Base-by-base conservation (phyloP, 2,113 vertebrate species). In the Proterorhinus semilunaris region DNA sequence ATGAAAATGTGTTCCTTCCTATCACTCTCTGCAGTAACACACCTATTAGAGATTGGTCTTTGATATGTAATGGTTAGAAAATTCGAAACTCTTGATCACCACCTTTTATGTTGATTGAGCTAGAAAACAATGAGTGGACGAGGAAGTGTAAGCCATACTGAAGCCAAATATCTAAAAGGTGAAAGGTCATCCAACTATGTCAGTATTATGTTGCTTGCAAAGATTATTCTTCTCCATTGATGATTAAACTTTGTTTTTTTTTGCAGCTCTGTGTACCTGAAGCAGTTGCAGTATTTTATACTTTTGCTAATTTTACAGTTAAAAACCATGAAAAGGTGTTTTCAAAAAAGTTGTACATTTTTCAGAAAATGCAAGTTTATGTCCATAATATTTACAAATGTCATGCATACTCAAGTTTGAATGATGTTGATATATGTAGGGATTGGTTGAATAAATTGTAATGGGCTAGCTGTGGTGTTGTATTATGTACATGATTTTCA, bases 81-180 rank as follows among this genome's bases (percentile, higher is more conserved):
- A 55, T 9, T 1, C 11, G 53, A 55, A 55, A 58, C 11, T 2
- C 10, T 12, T 6, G 27, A 58, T 7, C 10, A 13, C 42, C 12
- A 58, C 21, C 21, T 42, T 59, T 59, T 51, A 51, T 5, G 49
- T 51, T 36, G 27, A 36, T 36, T 15, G 15, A 45, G 13, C n/a
- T 44, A 10, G 13, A 45, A 44, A 61, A 43, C 57, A 44, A 44
- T 44, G 36, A 44, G 42, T 59, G 42, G 55, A 51, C 71, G 85
- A 83, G 84, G 86, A 87, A 87, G 78, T 58, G 63, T 51, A 89
- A 90, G 88, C 90, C 88, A 90, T 90, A 86, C 47, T 64, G 53
- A 89, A 62, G 81, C 82, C 82, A 89, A 89, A 88, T 72, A 74
- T 44, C 76, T 69, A 42, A 64, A 79, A 73, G 27, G 44, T 36